phyloP scores from a whole-genome alignment of 2,888 invertebrate genomes.

The Ophion ventricosus region DNA sequence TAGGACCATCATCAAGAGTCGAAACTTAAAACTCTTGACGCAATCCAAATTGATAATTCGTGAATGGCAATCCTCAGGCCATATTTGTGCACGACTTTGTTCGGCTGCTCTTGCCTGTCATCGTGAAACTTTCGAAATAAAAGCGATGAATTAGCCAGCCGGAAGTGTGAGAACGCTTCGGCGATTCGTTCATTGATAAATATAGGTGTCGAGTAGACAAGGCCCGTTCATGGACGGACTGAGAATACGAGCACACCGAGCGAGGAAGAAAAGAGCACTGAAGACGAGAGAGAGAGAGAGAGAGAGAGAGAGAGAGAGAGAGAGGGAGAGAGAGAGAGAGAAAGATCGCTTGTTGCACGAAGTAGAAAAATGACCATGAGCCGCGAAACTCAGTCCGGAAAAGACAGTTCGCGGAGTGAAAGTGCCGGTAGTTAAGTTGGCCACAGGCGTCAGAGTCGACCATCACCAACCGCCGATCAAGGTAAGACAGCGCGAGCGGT shows the following conservation, averaged over 20 bases:
- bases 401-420: constrained; percentile 53
- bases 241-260: background rate
- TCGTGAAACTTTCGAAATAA: background rate
- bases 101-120: background rate
- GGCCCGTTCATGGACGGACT: background rate
- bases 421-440: constrained; percentile 59
- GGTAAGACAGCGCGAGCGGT: background rate
- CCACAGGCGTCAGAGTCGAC: constrained; percentile 37
- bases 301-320: background rate
- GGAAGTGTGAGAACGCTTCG: background rate
- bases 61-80: background rate
- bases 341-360: constrained; percentile 26
- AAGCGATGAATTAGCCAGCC: background rate
- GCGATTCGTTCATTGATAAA: too few relatives aligned
- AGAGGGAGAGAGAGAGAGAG: background rate
- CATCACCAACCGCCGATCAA: constrained; percentile 1
- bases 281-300: background rate
- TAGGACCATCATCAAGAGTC: background rate
- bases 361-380: constrained; percentile 26
- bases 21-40: background rate
- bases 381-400: constrained; percentile 37
- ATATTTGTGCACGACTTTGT: background rate
- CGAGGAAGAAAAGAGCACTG: too few relatives aligned
- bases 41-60: background rate
- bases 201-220: too few relatives aligned